A percentile compares a stretch with the other conserved stretches of the same genome.
phyloP scores from a whole-genome alignment of 1,140 invertebrate genomes.

The Papilio xuthus region DNA sequence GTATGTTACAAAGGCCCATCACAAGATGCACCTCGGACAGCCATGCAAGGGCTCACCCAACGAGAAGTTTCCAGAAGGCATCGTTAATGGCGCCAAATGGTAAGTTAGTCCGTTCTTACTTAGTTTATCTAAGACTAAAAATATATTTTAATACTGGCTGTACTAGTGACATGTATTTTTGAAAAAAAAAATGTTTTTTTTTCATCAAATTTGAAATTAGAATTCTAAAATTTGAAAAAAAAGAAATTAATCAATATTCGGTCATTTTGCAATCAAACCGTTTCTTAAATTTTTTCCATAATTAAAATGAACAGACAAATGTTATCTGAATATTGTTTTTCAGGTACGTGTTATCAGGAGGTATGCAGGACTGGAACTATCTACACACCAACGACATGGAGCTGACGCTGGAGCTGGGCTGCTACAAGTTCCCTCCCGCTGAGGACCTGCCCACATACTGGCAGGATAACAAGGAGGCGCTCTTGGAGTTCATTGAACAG shows the following conservation, averaged over 20 bases:
- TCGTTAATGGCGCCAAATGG: slow-evolving; percentile 96
- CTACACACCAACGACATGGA: slow-evolving; percentile 96
- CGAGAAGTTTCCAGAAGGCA: slow-evolving; percentile 90
- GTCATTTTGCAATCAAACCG: too few relatives aligned
- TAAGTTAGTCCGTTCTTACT: slow-evolving; percentile 44
- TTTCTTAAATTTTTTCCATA: too few relatives aligned
- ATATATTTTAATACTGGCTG: too few relatives aligned
- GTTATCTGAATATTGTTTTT: neutral
- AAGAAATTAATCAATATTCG: too few relatives aligned
- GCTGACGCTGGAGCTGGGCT: slow-evolving; percentile 96
- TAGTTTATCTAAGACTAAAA: too few relatives aligned
- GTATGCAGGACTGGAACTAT: slow-evolving; percentile 99
- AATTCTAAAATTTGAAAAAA: too few relatives aligned
- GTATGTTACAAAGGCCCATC: slow-evolving; percentile 84
- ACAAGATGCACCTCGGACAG: slow-evolving; percentile 89
- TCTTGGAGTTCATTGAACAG: slow-evolving; percentile 94
- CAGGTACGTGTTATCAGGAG: slow-evolving; percentile 91
- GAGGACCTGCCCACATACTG: slow-evolving; percentile 91
- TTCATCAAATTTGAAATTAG: too few relatives aligned
- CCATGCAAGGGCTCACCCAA: slow-evolving; percentile 85
- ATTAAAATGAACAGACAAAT: too few relatives aligned
- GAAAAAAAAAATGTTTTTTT: too few relatives aligned
- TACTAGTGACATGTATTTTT: too few relatives aligned
- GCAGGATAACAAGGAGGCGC: slow-evolving; percentile 93
- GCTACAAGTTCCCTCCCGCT: slow-evolving; percentile 93